These are phyloP conservation scores for Speoplatyrhinus poulsoni DNA, from an alignment of 2,113 vertebrate species.

Conservation along the genomic window DNA sequence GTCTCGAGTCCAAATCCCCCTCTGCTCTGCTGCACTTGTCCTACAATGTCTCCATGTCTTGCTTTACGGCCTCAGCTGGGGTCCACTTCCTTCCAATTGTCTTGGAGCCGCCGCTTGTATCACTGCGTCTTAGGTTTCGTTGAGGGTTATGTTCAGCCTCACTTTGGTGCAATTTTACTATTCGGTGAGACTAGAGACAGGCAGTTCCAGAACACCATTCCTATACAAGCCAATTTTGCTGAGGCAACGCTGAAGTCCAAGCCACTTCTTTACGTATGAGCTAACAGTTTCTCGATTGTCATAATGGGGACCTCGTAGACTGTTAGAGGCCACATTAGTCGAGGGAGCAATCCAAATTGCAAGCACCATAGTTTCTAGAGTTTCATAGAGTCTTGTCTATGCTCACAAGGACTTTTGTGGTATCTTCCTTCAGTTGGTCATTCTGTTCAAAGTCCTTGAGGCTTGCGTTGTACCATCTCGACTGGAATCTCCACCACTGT, in stretches of 20 bases:
- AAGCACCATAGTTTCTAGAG: not conserved
- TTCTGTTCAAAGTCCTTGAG: no score
- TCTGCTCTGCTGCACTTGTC: not conserved
- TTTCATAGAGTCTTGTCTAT: no score
- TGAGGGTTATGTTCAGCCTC: not conserved
- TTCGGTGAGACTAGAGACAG: not conserved
- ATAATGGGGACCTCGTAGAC: not conserved
- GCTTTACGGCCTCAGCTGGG: slow-evolving; percentile 1
- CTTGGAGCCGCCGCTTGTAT: not conserved
- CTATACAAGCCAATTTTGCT: not conserved
- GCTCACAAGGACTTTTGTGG: no score
- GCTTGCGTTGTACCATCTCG: no score
- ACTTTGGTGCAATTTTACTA: not conserved
- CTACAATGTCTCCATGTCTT: not conserved
- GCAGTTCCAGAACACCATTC: not conserved
- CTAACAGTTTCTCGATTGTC: not conserved
- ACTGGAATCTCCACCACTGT: no score
- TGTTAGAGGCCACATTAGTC: not conserved
- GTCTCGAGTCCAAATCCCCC: not conserved
- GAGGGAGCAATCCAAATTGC: slow-evolving; percentile 1
- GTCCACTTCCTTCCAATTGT: slow-evolving; percentile 4
- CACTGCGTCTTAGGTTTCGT: not conserved
- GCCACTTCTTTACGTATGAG: not conserved
- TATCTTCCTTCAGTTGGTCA: no score
- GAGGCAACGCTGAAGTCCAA: not conserved